These are phyloP conservation scores for Rhynchotus rufescens DNA, from an alignment of 2,797 vertebrate species.

Conservation along the genomic window DNA sequence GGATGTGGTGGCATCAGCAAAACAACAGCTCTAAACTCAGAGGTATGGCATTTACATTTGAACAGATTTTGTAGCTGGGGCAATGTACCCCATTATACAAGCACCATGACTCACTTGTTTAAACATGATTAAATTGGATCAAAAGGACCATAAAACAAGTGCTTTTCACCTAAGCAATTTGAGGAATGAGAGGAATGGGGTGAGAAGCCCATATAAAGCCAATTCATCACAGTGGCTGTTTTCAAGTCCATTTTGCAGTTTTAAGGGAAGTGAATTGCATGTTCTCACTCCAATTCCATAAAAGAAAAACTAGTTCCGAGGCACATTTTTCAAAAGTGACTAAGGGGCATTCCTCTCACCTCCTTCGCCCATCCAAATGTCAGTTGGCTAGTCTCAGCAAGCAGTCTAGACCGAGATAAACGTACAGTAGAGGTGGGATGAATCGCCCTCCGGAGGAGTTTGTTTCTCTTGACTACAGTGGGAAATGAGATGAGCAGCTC, in stretches of 20 bases:
- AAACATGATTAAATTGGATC: constrained; percentile 59
- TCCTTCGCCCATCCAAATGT: constrained; percentile 54
- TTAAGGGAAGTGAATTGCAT: constrained; percentile 37
- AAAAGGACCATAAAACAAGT: constrained; percentile 52
- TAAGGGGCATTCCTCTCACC: constrained; percentile 66
- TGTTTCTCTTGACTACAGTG: constrained; percentile 35
- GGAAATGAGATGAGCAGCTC: constrained; percentile 27
- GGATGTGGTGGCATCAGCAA: constrained; percentile 9
- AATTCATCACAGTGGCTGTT: constrained; percentile 37
- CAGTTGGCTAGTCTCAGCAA: constrained; percentile 39
- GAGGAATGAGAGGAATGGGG: constrained; percentile 66
- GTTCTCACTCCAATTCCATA: constrained; percentile 11
- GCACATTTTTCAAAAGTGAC: constrained; percentile 61
- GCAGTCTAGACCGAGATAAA: constrained; percentile 27
- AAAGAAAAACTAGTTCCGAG: constrained; percentile 47
- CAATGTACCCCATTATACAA: constrained; percentile 54
- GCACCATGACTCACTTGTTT: constrained; percentile 60
- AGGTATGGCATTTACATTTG: constrained; percentile 53
- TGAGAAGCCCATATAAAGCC: constrained; percentile 23
- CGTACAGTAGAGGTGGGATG: background rate
- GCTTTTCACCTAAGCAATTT: constrained; percentile 64
- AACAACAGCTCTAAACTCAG: constrained; percentile 1
- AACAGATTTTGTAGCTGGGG: constrained; percentile 34
- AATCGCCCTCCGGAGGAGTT: constrained; percentile 27
- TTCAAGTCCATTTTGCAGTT: constrained; percentile 31